A percentile compares a stretch with the other conserved stretches of the same genome.
Evolutionary conservation across 2,797 vertebrate species (phyloP).

Genomic region (Sylvilagus floridanus): DNA sequence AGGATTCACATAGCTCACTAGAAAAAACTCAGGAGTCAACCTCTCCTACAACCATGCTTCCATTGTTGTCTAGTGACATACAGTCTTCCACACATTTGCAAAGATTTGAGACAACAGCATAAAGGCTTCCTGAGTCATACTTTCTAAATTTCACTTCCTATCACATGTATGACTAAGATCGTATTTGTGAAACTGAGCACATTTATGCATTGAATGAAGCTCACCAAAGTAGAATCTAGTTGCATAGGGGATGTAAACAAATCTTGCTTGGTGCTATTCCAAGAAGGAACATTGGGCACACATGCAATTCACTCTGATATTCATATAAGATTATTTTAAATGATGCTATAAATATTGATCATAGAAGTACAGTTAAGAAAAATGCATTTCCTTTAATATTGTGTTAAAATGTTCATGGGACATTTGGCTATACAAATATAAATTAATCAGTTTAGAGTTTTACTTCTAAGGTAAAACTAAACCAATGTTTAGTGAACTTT

Average conservation of each 20-base stretch:
- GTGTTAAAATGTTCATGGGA: not conserved
- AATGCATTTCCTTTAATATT: slow-evolving; percentile 4
- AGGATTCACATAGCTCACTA: not conserved
- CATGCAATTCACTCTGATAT: not conserved
- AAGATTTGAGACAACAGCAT: not conserved
- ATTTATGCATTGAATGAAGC: not conserved
- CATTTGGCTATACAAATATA: not conserved
- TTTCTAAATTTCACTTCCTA: not conserved
- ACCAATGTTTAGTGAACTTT: not conserved
- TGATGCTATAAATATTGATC: not conserved
- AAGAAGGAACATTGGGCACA: not conserved
- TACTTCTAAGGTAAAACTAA: not conserved
- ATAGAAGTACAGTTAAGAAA: not conserved
- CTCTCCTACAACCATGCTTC: not conserved
- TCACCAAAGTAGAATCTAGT: not conserved
- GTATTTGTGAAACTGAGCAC: not conserved
- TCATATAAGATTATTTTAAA: not conserved
- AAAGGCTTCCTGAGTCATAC: not conserved
- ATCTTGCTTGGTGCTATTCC: no score
- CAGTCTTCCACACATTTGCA: not conserved
- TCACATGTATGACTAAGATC: not conserved
- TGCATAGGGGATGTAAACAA: not conserved
- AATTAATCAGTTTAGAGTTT: not conserved
- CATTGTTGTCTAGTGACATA: not conserved
- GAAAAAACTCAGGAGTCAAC: not conserved